Evolutionary conservation across 2,888 invertebrate genomes (phyloP), one percentile per base, ranked within the genome.

Genomic region (Megalurothrips usitatus): DNA sequence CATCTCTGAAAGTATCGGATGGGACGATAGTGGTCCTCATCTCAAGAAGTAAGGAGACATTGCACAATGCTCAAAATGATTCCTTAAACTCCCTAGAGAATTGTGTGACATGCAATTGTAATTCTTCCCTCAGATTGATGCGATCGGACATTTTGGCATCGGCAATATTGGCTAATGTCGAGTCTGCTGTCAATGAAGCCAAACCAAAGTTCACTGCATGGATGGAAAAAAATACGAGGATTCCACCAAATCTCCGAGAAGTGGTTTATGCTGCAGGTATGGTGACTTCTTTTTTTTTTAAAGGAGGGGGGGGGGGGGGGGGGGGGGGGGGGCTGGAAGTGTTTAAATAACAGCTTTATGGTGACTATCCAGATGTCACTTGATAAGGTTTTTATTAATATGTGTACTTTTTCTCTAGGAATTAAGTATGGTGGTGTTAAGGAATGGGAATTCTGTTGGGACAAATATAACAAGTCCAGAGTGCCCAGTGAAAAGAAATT

Each of bases 391-490:
- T 34, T 26, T 43, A 47, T 82, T 79, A 80, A 63, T 48, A 79
- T 81, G 34, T 79, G 23, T 58, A 6, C 48, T 26, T 90, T 91
- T 85, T 89, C 90, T 23, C 89, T 90, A 83, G 94, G 94, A 19
- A 92, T 96, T 12, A 91, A 93, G 79, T 90, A 91, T 82, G 93
- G 92, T 19, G 93, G 93, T 0, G 89, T 90, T 82, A 86, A 86
- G 0, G 96, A 94, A 83, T 96, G 96, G 96, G 90, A 91, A 68
- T 91, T 92, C 84, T 93, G 93, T 84, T 95, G 94, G 93, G 88
- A 91, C 1, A 90, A 91, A 34, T 93, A 94, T 85, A 90, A 91
- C 81, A 88, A 89, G 0, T 92, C 93, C 0, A 89, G 89, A 80
- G 89, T 91, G 82, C 90, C 93, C 0, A 93, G 93, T 83, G 95